phyloP scores from a whole-genome alignment of 2,113 vertebrate species.

The Psittacula cyanocephala region DNA sequence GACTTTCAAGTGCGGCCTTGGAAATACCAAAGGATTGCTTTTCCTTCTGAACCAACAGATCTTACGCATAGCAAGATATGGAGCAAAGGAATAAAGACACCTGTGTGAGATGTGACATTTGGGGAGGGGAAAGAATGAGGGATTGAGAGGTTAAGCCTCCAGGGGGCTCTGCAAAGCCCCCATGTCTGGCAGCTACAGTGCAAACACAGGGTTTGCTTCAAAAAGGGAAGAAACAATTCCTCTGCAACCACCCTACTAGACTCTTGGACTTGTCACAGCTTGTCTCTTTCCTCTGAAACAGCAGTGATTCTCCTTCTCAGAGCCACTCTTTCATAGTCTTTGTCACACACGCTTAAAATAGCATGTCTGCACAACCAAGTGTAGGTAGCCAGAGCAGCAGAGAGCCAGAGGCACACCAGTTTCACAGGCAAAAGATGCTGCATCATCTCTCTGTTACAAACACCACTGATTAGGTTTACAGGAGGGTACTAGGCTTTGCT shows the following conservation, averaged over 20 bases:
- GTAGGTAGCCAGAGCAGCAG: background rate
- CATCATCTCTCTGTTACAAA: background rate
- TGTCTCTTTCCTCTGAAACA: background rate
- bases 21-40: background rate
- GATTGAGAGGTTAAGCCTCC: background rate
- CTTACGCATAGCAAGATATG: fast-evolving
- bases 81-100: no score
- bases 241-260: background rate
- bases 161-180: background rate
- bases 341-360: background rate
- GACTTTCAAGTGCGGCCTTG: background rate
- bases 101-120: background rate
- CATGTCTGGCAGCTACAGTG: background rate
- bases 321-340: background rate
- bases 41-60: background rate
- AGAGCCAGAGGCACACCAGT: no score
- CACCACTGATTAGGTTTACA: background rate
- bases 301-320: background rate
- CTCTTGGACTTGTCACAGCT: background rate
- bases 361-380: background rate
- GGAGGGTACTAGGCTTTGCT: background rate
- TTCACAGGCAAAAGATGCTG: background rate
- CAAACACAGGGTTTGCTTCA: background rate
- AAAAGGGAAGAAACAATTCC: background rate
- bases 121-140: background rate